phyloP scores from a whole-genome alignment of 2,797 vertebrate genomes.

The Fistularia tabacaria region DNA sequence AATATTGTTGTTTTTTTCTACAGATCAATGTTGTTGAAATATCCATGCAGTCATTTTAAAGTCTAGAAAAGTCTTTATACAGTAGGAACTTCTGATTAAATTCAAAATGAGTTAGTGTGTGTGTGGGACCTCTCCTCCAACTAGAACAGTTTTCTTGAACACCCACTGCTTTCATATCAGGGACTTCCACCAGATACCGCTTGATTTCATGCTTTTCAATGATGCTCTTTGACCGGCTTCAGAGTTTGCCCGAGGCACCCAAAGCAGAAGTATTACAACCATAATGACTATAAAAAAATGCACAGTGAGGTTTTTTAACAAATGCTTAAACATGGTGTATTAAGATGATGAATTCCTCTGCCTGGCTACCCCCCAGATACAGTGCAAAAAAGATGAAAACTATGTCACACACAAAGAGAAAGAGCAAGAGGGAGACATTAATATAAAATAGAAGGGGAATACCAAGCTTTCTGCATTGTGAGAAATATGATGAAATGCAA shows the following conservation, averaged over 20 bases:
- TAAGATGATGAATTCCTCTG: constrained; percentile 63
- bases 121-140: constrained; percentile 9
- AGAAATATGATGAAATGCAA: constrained; percentile 22
- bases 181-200: constrained; percentile 32
- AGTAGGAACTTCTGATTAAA: constrained; percentile 1
- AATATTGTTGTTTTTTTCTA: background rate
- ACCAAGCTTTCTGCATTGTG: constrained; percentile 15
- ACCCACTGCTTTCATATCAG: constrained; percentile 3
- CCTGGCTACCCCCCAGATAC: constrained; percentile 54
- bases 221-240: constrained; percentile 51
- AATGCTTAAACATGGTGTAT: constrained; percentile 59
- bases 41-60: constrained; percentile 10
- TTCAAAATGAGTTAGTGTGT: background rate
- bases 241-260: constrained; percentile 45
- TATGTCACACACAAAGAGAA: constrained; percentile 21
- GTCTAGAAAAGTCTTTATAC: constrained; percentile 2
- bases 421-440: background rate
- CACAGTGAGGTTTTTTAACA: constrained; percentile 61
- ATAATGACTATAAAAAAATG: constrained; percentile 62
- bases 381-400: constrained; percentile 39
- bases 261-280: constrained; percentile 59
- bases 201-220: constrained; percentile 52
- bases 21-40: constrained; percentile 10
- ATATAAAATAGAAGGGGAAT: constrained; percentile 16
- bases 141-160: too few species aligned